Conservation (phyloP, 1,140 invertebrate genomes). For the Philaenus spumarius region DNA sequence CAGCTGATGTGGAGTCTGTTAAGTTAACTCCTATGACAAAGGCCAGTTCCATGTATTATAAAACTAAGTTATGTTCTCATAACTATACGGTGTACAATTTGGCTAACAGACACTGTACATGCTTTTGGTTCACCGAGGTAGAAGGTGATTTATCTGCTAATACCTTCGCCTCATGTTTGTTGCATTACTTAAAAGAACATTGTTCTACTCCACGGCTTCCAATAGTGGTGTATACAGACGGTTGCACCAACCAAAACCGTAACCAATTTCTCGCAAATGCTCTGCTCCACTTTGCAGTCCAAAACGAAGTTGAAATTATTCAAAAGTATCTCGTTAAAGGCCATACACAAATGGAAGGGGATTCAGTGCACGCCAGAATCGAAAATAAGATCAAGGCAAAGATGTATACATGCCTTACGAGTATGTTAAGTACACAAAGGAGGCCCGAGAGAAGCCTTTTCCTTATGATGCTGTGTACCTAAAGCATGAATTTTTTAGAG, state of each 20-base stretch:
- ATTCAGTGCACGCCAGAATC: constrained; percentile 28
- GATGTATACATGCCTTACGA: constrained; percentile 28
- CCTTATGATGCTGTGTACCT: constrained; percentile 10
- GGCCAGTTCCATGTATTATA: constrained; percentile 34
- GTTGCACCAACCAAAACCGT: too few relatives aligned
- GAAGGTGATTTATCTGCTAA: constrained; percentile 12
- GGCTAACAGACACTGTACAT: neutral
- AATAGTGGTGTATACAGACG: too few relatives aligned
- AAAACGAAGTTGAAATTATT: constrained; percentile 23
- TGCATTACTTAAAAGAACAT: constrained; percentile 7
- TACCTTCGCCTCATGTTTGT: constrained; percentile 12
- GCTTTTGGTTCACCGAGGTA: constrained; percentile 10
- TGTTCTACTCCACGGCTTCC: constrained; percentile 1
- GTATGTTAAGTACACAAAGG: constrained; percentile 23
- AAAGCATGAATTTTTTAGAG: constrained; percentile 10
- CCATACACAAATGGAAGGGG: constrained; percentile 39
- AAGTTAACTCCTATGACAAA: constrained; percentile 29
- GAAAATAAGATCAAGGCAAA: too few relatives aligned
- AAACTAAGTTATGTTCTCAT: constrained; percentile 32
- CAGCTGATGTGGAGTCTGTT: constrained; percentile 29
- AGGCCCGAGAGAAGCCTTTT: too few relatives aligned
- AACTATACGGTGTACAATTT: too few relatives aligned
- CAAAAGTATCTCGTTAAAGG: constrained; percentile 39
- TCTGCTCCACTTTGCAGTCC: constrained; percentile 1
- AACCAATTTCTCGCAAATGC: constrained; percentile 6